Evolutionary conservation across 2,888 invertebrate genomes (phyloP).

Genomic region (Pandemis corylana): DNA sequence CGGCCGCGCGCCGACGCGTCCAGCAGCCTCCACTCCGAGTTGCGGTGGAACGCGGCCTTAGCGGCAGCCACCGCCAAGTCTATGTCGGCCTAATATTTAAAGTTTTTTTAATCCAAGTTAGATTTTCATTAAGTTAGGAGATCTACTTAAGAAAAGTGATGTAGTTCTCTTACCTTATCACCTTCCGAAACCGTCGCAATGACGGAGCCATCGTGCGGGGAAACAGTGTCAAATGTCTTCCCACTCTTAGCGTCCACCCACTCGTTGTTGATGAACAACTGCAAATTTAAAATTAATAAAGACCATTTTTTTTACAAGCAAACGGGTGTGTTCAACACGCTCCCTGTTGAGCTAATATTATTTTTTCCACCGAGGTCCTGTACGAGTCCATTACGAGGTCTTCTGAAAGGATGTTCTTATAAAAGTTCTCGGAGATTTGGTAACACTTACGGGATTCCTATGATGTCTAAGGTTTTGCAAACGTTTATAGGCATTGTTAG

Average conservation of each 20-base stretch:
- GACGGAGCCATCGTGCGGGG: conserved; percentile 90
- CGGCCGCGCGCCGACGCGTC: conserved; percentile 92
- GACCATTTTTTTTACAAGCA: not conserved
- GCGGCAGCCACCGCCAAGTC: conserved; percentile 91
- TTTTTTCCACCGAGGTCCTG: too few relatives aligned
- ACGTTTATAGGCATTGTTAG: too few relatives aligned
- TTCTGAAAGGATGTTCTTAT: too few relatives aligned
- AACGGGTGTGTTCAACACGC: not conserved
- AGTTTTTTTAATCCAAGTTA: not conserved
- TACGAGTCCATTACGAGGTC: too few relatives aligned
- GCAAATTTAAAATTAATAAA: conserved; percentile 19
- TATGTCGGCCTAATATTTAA: conserved; percentile 85
- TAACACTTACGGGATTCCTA: too few relatives aligned
- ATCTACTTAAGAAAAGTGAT: not conserved
- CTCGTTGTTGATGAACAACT: conserved; percentile 72
- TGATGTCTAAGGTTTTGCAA: too few relatives aligned
- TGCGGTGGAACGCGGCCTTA: conserved; percentile 87
- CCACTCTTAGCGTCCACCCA: conserved; percentile 90
- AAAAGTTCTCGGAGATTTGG: too few relatives aligned
- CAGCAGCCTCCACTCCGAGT: conserved; percentile 91
- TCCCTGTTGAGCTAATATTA: not conserved
- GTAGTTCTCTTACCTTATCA: conserved; percentile 85
- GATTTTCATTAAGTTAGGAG: not conserved
- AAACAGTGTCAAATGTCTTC: conserved; percentile 92
- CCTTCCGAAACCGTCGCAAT: conserved; percentile 92